These are phyloP conservation scores for Aplodontia rufa DNA, from an alignment of 2,113 vertebrate genomes.

Conservation along the genomic window DNA sequence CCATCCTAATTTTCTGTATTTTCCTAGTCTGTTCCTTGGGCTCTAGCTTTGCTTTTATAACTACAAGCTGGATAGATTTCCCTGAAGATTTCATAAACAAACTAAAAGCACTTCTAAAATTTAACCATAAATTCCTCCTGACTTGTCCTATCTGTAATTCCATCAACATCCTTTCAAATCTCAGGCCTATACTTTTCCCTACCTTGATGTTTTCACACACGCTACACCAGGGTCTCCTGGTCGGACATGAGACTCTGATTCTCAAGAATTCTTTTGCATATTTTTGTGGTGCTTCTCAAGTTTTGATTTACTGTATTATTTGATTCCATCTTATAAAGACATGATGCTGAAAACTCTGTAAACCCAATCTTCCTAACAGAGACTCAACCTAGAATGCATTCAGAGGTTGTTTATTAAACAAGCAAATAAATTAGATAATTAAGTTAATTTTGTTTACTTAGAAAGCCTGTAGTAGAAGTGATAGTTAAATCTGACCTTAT, in stretches of 20 bases:
- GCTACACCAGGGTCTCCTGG: neutral
- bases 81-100: neutral
- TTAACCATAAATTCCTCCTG: neutral
- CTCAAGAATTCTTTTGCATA: neutral
- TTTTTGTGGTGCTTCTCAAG: neutral
- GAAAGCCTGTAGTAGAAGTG: neutral
- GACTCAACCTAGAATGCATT: neutral
- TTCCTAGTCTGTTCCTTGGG: neutral
- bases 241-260: conserved; percentile 14
- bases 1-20: neutral
- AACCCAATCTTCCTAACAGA: neutral
- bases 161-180: neutral
- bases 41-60: neutral
- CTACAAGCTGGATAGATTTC: neutral
- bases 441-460: neutral
- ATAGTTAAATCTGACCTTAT: neutral
- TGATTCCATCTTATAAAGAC: neutral
- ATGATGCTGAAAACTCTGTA: neutral
- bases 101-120: neutral
- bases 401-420: neutral
- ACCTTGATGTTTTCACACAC: neutral
- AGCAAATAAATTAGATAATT: neutral
- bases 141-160: neutral
- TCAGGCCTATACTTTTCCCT: neutral
- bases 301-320: neutral